A percentile compares a stretch with the other conserved stretches of the same genome.
phyloP scores from a whole-genome alignment of 2,797 vertebrate species.

The Sebastes variabilis region DNA sequence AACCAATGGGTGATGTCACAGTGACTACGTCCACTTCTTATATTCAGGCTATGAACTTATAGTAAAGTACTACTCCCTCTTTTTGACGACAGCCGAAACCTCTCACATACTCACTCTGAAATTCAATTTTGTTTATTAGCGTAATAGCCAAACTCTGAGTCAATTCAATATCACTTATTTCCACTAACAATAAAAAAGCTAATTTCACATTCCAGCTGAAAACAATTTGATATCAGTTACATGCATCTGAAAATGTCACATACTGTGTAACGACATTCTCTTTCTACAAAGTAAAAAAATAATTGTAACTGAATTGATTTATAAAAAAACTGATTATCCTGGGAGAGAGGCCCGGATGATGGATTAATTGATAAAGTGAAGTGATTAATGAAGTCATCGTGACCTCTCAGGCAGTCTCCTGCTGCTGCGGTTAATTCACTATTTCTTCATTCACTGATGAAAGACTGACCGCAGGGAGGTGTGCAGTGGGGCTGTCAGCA shows the following conservation, averaged over 20 bases:
- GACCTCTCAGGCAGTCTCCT: slow-evolving; percentile 1
- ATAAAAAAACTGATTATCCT: background rate
- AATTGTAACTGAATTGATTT: slow-evolving; percentile 23
- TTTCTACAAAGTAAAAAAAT: background rate
- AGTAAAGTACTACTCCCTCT: background rate
- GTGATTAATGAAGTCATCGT: slow-evolving; percentile 28
- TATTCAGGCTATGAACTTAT: too few species aligned
- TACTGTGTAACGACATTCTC: background rate
- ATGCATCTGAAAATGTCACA: slow-evolving; percentile 2
- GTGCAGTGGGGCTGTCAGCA: slow-evolving; percentile 19
- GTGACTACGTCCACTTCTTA: background rate
- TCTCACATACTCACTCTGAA: background rate
- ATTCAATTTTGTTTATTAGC: background rate
- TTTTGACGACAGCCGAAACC: background rate
- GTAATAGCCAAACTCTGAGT: background rate
- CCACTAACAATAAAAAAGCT: background rate
- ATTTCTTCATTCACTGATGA: slow-evolving; percentile 8
- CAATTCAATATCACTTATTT: background rate
- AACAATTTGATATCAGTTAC: background rate
- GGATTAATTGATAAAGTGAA: slow-evolving; percentile 25
- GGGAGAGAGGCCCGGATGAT: background rate
- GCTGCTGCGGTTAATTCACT: slow-evolving; percentile 28
- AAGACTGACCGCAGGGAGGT: background rate
- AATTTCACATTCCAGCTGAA: slow-evolving; percentile 1
- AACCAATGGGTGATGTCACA: background rate